Evolutionary conservation across 2,888 invertebrate species (phyloP).

Genomic region (Pristionchus exspectatus): DNA sequence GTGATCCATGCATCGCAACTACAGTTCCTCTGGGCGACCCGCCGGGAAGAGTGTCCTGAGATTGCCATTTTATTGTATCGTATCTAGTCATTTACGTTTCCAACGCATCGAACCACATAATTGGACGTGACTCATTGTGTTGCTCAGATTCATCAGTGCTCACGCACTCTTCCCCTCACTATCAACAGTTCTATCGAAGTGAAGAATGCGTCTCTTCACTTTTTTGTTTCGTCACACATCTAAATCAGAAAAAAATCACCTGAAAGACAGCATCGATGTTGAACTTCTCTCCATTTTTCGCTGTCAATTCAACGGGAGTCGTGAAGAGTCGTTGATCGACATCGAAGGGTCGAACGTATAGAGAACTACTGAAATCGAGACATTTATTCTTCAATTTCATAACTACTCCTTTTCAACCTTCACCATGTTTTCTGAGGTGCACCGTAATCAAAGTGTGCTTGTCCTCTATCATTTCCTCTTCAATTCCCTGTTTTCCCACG

Average conservation of each 20-base stretch:
- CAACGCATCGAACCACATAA: neutral
- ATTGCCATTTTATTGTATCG: neutral
- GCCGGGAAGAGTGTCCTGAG: slow-evolving; percentile 63
- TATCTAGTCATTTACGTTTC: neutral
- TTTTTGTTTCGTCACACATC: neutral
- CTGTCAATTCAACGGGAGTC: slow-evolving; percentile 9
- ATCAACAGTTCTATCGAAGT: neutral
- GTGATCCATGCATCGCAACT: slow-evolving; percentile 66
- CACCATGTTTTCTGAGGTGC: neutral
- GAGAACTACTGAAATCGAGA: neutral
- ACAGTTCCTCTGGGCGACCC: slow-evolving; percentile 66
- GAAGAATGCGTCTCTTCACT: neutral
- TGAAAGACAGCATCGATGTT: slow-evolving; percentile 19
- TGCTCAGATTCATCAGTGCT: neutral
- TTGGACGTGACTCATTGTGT: too few relatives aligned
- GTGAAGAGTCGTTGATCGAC: neutral
- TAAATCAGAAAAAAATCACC: neutral
- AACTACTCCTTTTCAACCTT: neutral
- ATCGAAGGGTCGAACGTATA: neutral
- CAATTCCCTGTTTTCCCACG: neutral
- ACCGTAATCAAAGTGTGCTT: neutral
- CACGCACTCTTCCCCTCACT: neutral
- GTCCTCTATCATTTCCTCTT: neutral
- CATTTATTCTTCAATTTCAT: neutral
- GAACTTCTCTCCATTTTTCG: neutral